Evolutionary conservation across 2,888 invertebrate genomes (phyloP), one percentile per base, ranked within the genome.

Genomic region (Callinectes sapidus): DNA sequence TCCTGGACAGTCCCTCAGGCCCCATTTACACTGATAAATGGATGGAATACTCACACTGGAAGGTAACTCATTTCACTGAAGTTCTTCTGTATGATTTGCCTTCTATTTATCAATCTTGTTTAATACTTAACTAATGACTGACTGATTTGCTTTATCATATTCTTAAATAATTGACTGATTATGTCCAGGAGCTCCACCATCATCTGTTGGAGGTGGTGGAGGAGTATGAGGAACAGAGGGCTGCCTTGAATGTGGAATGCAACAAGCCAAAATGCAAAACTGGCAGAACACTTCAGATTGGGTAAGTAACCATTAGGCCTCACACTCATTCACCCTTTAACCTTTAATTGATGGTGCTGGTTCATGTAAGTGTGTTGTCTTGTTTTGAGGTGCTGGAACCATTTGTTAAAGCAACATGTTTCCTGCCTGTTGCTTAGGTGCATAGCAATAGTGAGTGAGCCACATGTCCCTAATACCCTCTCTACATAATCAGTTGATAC

Each of bases 21-120:
- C 71, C 77, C 18, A 54, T 77, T 18, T n/a, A 39, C 48, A 88
- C 91, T 23, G 91, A 87, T 39, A 91, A 91, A 54, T 91, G 91
- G 91, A 88, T 91, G 91, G 54, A 77, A 32, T 39, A 88, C 55
- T 48, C 66, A 8, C 91, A 91, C 28, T 91, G 91, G 91, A 91
- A 91, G 87, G 91, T 91, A 48, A 48, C 48, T 48, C 48, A 48
- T 48, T 48, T 2, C 48, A 71, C 10, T 42, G 2, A 28, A 10
- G 2, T 54, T 87, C 23, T 8, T 48, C 48, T 8, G 48, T 48
- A 8, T 48, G 48, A 48, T n/a, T 23, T 5, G 2, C 2, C 71
- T 1, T 28, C n/a, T 28, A 3, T 71, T 71, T 6, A 3, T 71
- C 6, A 28, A 23, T 71, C 23, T 71, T 23, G 23, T 28, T 71